phyloP scores from a whole-genome alignment of 2,797 vertebrate species.

The Danionella dracula region DNA sequence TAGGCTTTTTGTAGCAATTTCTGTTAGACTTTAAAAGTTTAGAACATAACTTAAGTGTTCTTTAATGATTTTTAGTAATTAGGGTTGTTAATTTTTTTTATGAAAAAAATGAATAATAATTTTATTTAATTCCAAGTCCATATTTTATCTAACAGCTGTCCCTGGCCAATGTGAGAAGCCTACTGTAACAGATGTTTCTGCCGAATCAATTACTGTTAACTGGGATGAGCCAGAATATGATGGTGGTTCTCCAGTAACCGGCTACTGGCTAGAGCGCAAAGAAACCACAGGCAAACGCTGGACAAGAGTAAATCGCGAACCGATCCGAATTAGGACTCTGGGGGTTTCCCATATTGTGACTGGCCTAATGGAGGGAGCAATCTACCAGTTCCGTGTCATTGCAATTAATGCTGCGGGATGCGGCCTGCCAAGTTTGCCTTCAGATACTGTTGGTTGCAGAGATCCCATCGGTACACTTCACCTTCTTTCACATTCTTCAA shows the following conservation, averaged over 20 bases:
- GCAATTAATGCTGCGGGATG: constrained; percentile 90
- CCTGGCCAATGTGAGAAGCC: constrained; percentile 96
- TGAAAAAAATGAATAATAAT: not conserved
- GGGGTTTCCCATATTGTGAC: constrained; percentile 87
- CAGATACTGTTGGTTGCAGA: constrained; percentile 84
- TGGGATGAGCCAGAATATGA: constrained; percentile 97
- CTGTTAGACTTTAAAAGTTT: too few species aligned
- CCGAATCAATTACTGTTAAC: constrained; percentile 90
- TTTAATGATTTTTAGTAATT: too few species aligned
- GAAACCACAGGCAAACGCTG: constrained; percentile 92
- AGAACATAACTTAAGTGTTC: too few species aligned
- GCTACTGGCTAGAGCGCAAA: constrained; percentile 92
- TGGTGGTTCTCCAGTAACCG: constrained; percentile 89
- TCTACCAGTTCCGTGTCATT: constrained; percentile 91
- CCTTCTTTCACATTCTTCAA: not conserved
- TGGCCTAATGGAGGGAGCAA: constrained; percentile 83
- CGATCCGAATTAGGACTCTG: constrained; percentile 84
- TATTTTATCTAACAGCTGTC: constrained; percentile 70
- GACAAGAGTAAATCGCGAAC: constrained; percentile 85
- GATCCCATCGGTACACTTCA: constrained; percentile 85
- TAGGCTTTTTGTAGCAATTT: too few species aligned
- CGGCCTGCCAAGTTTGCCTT: constrained; percentile 88
- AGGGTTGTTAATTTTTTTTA: too few species aligned
- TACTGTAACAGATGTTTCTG: constrained; percentile 83
- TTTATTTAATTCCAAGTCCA: not conserved